Evolutionary conservation across 2,888 invertebrate genomes (phyloP).

Genomic region (Ceraclea dissimilis): DNA sequence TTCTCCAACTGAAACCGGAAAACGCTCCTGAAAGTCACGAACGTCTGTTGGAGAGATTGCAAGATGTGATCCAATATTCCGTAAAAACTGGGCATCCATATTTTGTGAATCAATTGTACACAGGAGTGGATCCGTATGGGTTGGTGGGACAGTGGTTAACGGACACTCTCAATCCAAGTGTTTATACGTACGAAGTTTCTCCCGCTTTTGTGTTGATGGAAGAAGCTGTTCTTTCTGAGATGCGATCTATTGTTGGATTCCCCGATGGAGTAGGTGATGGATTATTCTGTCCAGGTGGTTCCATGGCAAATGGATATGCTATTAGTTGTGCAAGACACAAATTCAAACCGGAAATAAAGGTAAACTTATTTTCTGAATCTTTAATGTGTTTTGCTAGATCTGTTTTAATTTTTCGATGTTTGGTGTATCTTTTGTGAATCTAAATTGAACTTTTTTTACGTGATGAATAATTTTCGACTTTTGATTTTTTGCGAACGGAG

Average conservation of each 20-base stretch:
- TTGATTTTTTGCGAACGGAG: too few relatives aligned
- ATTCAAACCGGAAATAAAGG: conserved; percentile 68
- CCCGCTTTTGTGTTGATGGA: conserved; percentile 86
- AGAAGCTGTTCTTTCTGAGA: conserved; percentile 68
- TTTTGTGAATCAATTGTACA: conserved; percentile 84
- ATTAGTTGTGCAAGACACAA: conserved; percentile 75
- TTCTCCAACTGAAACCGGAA: conserved; percentile 59
- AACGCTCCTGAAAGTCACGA: conserved; percentile 57
- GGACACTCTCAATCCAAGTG: conserved; percentile 78
- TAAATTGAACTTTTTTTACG: too few relatives aligned
- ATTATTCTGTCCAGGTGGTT: conserved; percentile 85
- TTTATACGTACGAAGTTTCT: conserved; percentile 85
- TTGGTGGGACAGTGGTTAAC: conserved; percentile 79
- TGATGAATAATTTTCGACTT: too few relatives aligned
- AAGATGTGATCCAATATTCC: conserved; percentile 71
- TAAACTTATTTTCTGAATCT: conserved; percentile 32
- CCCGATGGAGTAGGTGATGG: conserved; percentile 70
- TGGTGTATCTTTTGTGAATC: too few relatives aligned
- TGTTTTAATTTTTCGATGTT: too few relatives aligned
- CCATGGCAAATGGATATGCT: conserved; percentile 86
- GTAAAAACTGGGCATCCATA: conserved; percentile 87
- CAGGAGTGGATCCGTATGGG: conserved; percentile 77
- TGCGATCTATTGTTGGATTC: conserved; percentile 74
- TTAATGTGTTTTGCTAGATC: too few relatives aligned
- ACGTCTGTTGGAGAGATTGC: conserved; percentile 56